These are phyloP conservation scores for Drosophila paranaensis DNA, from an alignment of 2,888 invertebrate genomes.

Conservation along the genomic window DNA sequence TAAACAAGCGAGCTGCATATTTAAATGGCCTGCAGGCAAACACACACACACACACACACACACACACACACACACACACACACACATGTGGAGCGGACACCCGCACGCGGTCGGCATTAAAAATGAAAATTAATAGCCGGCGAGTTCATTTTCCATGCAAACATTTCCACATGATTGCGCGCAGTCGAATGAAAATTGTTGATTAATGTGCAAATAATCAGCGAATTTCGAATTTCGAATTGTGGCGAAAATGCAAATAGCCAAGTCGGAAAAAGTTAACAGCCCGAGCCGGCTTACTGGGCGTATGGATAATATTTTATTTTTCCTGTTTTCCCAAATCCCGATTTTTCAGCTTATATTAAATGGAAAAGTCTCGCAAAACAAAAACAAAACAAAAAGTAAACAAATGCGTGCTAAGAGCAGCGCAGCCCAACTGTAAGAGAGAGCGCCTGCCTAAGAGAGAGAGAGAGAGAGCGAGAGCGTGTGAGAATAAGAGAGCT, in stretches of 20 bases:
- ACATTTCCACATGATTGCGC: slow-evolving; percentile 65
- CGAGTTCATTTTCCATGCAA: slow-evolving; percentile 51
- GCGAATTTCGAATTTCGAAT: slow-evolving; percentile 30
- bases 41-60: slow-evolving; percentile 11
- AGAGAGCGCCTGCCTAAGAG: slow-evolving; percentile 33
- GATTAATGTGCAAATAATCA: slow-evolving; percentile 66
- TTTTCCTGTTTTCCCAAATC: slow-evolving; percentile 20
- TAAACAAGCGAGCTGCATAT: slow-evolving; percentile 31
- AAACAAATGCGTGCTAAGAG: slow-evolving; percentile 49
- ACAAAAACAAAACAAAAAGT: slow-evolving; percentile 54
- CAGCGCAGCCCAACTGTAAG: slow-evolving; percentile 19
- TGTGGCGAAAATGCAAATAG: slow-evolving; percentile 7
- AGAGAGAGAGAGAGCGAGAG: slow-evolving; percentile 11
- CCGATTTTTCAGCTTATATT: slow-evolving; percentile 49
- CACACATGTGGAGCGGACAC: not conserved
- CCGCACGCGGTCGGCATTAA: slow-evolving; percentile 17
- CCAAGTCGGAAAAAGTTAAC: not conserved
- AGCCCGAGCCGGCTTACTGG: not conserved
- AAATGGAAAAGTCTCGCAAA: slow-evolving; percentile 32
- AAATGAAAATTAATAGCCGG: slow-evolving; percentile 69
- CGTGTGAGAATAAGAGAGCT: slow-evolving; percentile 23
- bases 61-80: not conserved
- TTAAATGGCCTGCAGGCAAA: slow-evolving; percentile 28
- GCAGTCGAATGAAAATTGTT: slow-evolving; percentile 42
- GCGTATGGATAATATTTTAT: slow-evolving; percentile 34